Evolutionary conservation across 2,888 invertebrate genomes (phyloP).

Genomic region (Chouioia cunea): DNA sequence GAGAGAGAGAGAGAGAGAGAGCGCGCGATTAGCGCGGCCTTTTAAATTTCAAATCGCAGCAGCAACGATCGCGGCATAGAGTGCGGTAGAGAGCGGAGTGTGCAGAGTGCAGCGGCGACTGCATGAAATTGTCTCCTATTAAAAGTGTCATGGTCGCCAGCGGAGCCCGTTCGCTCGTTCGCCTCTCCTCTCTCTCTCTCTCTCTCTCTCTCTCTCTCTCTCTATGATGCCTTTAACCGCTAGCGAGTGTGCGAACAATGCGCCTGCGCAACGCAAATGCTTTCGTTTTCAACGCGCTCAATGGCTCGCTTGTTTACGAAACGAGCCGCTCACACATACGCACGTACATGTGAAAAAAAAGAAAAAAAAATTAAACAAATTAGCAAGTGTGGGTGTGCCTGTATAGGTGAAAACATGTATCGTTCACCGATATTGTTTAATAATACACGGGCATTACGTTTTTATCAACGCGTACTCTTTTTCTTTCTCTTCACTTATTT

Average conservation of each 20-base stretch:
- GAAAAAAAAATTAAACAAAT: no score
- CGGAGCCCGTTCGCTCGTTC: constrained; percentile 40
- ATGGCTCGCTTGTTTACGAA: constrained; percentile 41
- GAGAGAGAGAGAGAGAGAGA: constrained; percentile 4
- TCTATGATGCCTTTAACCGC: no score
- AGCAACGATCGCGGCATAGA: background rate
- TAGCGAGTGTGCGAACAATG: constrained; percentile 24
- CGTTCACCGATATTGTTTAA: no score
- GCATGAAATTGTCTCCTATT: constrained; percentile 66
- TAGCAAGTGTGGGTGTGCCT: no score
- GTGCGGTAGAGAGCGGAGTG: no score
- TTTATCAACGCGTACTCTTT: no score
- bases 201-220: no score
- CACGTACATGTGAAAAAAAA: no score
- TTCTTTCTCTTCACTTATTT: no score
- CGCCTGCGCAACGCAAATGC: constrained; percentile 45
- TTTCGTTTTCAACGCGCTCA: constrained; percentile 45
- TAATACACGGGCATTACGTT: no score
- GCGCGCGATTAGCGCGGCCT: constrained; percentile 55
- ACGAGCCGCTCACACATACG: background rate
- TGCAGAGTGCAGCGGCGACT: constrained; percentile 59
- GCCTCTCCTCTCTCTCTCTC: no score
- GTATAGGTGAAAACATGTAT: no score
- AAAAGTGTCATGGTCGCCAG: constrained; percentile 66
- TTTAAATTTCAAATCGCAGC: constrained; percentile 64